Base-by-base conservation (phyloP, 2,113 vertebrate species). In the Callorhinus ursinus region DNA sequence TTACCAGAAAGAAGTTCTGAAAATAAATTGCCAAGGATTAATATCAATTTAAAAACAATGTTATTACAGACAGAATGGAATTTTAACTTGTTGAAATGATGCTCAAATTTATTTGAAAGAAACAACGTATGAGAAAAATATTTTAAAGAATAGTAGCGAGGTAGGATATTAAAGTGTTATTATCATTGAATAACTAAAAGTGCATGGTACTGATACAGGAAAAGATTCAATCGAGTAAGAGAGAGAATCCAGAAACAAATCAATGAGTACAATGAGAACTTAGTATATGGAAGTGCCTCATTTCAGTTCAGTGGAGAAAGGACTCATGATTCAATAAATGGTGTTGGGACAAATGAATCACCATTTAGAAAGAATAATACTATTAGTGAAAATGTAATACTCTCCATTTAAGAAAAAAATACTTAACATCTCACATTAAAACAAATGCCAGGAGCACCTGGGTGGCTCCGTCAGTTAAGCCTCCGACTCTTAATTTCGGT, bases 241-340 rank as follows among this genome's bases (percentile, higher is more conserved):
- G 21, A 55, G 1, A 79, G 26, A 79, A 22, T 87, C 28, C 33
- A 94, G 77, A 96, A 93, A 95, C 36, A 95, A 97, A 90, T 91
- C 31, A 39, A 79, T 46, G 46, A 85, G 18, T 24, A 79, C 24
- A 81, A 81, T 19, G 36, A 88, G 49, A 92, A 95, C 49, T 89
- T 74, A 71, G 18, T 21, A 81, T 51, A 93, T 90, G 3, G 65
- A 74, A 46, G 36, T 55, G 4, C 13, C n/a, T 93, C 49, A 77
- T 84, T 90, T 97, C 9, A 71, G 39, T 31, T 94, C 42, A 91
- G 36, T 71, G 24, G 59, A 92, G 69, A 96, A 94, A 92, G 69
- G 19, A 53, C 16, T 87, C 39, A 42, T 46, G 16, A 94, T 55
- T 94, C 16, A 79, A 77, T 91, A 92, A 85, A 77, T 91, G 39